A percentile compares a stretch with the other conserved stretches of the same genome.
Conservation (phyloP, 1,140 invertebrate genomes). For the Centruroides vittatus region DNA sequence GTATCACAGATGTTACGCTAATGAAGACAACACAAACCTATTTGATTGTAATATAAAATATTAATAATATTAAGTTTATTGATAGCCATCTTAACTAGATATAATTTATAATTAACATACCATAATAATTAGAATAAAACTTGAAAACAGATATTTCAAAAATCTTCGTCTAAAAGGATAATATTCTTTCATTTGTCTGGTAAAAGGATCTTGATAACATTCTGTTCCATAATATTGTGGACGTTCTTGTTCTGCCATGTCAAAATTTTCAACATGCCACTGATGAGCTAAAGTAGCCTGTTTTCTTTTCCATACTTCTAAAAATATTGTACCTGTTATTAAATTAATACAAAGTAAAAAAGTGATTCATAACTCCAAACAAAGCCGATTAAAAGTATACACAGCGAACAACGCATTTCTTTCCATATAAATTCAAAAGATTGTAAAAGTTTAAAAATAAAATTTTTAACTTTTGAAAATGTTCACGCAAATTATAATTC, state of each 20-base stretch:
- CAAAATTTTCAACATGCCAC: conserved; percentile 36
- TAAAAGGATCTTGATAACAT: conserved; percentile 23
- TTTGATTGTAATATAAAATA: no score
- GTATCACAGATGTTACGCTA: conserved; percentile 18
- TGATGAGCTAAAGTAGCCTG: conserved; percentile 29
- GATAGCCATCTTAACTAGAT: no score
- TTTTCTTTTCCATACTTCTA: conserved; percentile 33
- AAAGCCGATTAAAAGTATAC: no score
- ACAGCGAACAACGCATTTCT: no score
- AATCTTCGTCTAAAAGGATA: conserved; percentile 26
- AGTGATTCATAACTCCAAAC: not conserved
- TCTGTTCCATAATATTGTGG: conserved; percentile 29
- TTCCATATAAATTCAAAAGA: no score
- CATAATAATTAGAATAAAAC: conserved; percentile 27
- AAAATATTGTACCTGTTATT: conserved; percentile 30
- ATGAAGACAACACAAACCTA: conserved; percentile 16
- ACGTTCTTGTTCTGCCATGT: conserved; percentile 30
- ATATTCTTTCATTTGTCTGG: conserved; percentile 22
- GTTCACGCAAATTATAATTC: no score
- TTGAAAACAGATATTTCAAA: conserved; percentile 26
- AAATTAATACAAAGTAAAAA: not conserved
- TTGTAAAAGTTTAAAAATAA: no score
- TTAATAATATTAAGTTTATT: no score
- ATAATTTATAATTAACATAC: conserved; percentile 9
- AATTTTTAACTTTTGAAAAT: no score